These are phyloP conservation scores for Gallirallus australis DNA, from an alignment of 2,797 vertebrate species.

Conservation along the genomic window DNA sequence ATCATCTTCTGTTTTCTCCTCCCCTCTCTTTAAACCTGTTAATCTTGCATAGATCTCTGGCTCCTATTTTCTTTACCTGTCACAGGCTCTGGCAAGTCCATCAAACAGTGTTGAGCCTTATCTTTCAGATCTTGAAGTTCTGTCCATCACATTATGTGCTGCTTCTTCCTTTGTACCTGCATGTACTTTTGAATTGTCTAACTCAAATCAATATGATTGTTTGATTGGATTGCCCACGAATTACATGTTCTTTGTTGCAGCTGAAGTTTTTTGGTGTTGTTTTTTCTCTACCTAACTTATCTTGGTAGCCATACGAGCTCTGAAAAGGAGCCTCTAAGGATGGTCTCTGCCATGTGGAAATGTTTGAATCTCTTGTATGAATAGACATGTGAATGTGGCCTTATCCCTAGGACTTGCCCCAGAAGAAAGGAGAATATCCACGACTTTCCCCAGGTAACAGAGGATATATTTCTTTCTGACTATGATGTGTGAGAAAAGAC, in stretches of 20 bases:
- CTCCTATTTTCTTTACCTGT: not conserved
- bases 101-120: not conserved
- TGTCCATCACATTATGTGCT: not conserved
- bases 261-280: not conserved
- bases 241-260: not conserved
- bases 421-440: not conserved
- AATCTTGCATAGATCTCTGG: not conserved
- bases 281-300: not conserved
- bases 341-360: not conserved
- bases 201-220: not conserved
- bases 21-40: not conserved
- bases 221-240: not conserved
- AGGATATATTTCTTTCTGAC: not conserved
- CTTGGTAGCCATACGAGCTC: not conserved
- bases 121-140: not conserved
- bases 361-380: not conserved
- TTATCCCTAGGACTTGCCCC: not conserved
- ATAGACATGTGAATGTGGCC: not conserved
- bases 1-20: not conserved
- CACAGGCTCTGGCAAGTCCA: not conserved
- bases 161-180: not conserved
- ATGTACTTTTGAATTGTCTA: not conserved
- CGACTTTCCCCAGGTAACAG: not conserved
- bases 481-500: not conserved
- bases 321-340: not conserved